These are phyloP conservation scores for Eleginops maclovinus DNA, from an alignment of 2,113 vertebrate species.

Conservation along the genomic window DNA sequence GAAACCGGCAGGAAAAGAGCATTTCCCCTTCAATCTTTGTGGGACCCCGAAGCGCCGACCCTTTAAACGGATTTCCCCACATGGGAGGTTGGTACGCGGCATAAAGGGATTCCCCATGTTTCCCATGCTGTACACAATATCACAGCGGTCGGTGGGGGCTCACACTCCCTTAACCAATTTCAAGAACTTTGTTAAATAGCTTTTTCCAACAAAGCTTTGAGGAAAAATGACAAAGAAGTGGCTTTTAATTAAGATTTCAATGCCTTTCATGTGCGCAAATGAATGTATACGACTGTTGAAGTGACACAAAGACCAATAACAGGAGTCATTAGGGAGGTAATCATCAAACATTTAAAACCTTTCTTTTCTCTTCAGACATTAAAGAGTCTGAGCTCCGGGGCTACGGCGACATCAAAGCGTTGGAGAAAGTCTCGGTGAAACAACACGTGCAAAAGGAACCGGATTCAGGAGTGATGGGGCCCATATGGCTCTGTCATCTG, in stretches of 20 bases:
- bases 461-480: conserved; percentile 45
- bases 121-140: conserved; percentile 51
- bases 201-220: neutral
- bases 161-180: conserved; percentile 26
- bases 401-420: conserved; percentile 4
- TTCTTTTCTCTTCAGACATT: conserved; percentile 37
- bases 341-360: conserved; percentile 41
- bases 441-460: neutral
- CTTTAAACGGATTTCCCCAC: conserved; percentile 70
- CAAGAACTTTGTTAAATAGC: conserved; percentile 30
- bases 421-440: conserved; percentile 7
- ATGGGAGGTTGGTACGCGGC: conserved; percentile 21
- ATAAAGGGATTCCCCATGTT: conserved; percentile 61
- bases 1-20: conserved; percentile 53
- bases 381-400: conserved; percentile 20
- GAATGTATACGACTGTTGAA: neutral
- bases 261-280: neutral
- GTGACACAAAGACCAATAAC: neutral
- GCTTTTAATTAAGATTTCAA: too few species aligned
- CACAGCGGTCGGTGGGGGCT: conserved; percentile 34
- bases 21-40: conserved; percentile 44
- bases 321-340: conserved; percentile 14
- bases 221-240: too few species aligned
- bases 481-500: conserved; percentile 71
- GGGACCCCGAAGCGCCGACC: conserved; percentile 45